Percentiles rank a stretch among this genome's conserved stretches.
Evolutionary conservation across 2,113 vertebrate species (phyloP).

Genomic region (Penelope pileata): DNA sequence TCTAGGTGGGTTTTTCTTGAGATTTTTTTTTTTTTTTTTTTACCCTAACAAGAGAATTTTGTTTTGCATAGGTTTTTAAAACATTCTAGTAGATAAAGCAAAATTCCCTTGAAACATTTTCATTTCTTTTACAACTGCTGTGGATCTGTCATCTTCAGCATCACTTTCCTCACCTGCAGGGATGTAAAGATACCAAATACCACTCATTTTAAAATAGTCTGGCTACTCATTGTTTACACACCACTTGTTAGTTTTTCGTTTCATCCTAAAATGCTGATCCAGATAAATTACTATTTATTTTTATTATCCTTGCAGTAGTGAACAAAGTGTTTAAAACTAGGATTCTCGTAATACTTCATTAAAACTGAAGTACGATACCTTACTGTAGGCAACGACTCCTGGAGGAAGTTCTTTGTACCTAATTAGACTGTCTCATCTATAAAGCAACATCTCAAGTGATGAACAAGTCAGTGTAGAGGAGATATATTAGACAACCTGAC

Average conservation of each 20-base stretch:
- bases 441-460: background rate
- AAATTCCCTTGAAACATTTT: background rate
- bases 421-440: background rate
- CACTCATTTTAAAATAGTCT: background rate
- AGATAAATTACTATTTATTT: background rate
- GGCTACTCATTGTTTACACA: background rate
- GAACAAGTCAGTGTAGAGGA: background rate
- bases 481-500: background rate
- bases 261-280: background rate
- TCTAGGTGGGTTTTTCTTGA: background rate
- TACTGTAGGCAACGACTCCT: background rate
- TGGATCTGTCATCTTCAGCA: background rate
- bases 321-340: background rate
- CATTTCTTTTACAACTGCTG: background rate
- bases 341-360: background rate
- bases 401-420: background rate
- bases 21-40: background rate
- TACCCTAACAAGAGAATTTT: background rate
- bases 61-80: background rate
- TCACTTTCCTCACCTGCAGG: background rate
- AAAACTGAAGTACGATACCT: background rate
- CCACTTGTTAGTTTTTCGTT: accelerated
- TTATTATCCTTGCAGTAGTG: background rate
- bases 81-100: background rate
- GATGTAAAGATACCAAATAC: background rate